Percentiles rank a stretch among this genome's conserved stretches.
phyloP scores from a whole-genome alignment of 2,797 vertebrate species.

The Acanthopagrus latus region DNA sequence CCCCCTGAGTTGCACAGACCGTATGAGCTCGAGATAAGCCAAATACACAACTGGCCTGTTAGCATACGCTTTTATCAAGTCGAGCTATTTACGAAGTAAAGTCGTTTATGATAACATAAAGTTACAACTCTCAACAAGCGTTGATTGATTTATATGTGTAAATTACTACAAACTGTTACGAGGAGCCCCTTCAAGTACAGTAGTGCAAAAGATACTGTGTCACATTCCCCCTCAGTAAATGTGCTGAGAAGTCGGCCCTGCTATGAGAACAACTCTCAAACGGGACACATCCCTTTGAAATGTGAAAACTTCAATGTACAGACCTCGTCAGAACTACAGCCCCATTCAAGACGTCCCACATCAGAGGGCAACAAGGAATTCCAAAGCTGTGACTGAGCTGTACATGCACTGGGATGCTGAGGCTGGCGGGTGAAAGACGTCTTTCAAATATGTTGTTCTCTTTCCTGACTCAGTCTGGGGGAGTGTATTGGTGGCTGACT shows the following conservation, averaged over 20 bases:
- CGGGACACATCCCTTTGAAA: slow-evolving; percentile 59
- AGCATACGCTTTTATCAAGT: too few relatives aligned
- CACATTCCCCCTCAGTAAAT: not conserved
- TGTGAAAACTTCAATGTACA: slow-evolving; percentile 47
- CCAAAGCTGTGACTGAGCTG: slow-evolving; percentile 29
- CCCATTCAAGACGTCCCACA: slow-evolving; percentile 43
- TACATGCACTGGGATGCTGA: not conserved
- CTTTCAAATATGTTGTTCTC: slow-evolving; percentile 37
- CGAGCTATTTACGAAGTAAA: too few relatives aligned
- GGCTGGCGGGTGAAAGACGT: not conserved
- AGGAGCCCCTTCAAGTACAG: too few relatives aligned
- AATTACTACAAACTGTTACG: too few relatives aligned
- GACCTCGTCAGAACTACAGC: slow-evolving; percentile 16
- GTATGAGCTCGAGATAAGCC: too few relatives aligned
- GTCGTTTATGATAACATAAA: too few relatives aligned
- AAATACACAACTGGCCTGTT: too few relatives aligned
- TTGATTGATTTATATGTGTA: too few relatives aligned
- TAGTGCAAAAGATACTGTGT: too few relatives aligned
- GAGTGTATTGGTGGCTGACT: slow-evolving; percentile 47
- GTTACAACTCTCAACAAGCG: too few relatives aligned
- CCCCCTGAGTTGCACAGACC: too few relatives aligned
- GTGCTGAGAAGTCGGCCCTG: not conserved
- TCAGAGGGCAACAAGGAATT: slow-evolving; percentile 53
- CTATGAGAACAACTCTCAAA: slow-evolving; percentile 52
- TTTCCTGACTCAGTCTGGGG: slow-evolving; percentile 53